Conservation (phyloP, 2,888 invertebrate genomes). For the Lithophane semibrunnea region DNA sequence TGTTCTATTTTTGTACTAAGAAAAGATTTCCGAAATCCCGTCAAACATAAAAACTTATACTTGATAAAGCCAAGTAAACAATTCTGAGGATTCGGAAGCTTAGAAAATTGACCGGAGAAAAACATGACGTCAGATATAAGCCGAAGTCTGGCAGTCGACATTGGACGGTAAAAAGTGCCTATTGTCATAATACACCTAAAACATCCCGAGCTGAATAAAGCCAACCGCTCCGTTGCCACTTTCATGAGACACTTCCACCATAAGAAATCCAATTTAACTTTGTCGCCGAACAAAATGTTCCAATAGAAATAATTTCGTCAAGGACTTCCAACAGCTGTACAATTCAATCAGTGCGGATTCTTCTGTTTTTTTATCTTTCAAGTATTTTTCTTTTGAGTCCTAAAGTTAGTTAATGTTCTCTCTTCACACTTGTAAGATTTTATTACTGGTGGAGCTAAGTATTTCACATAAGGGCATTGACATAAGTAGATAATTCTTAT, state of each 20-base stretch:
- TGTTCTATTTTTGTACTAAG: background rate
- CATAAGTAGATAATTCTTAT: background rate
- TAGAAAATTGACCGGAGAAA: constrained; percentile 34
- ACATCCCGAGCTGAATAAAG: constrained; percentile 82
- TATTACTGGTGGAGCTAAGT: constrained; percentile 10
- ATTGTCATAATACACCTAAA: constrained; percentile 83
- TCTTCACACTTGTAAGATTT: constrained; percentile 76
- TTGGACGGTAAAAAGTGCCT: constrained; percentile 76
- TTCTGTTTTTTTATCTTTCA: constrained; percentile 81
- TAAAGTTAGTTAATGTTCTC: constrained; percentile 80
- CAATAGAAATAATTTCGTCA: constrained; percentile 90
- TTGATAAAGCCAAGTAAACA: constrained; percentile 20
- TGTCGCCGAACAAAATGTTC: constrained; percentile 88
- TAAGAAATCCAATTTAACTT: constrained; percentile 90
- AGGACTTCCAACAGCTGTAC: constrained; percentile 87
- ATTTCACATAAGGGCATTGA: too few species aligned
- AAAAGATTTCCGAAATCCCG: constrained; percentile 1
- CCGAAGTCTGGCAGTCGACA: constrained; percentile 50
- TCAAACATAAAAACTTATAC: background rate
- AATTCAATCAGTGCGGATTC: constrained; percentile 86
- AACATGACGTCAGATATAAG: constrained; percentile 65
- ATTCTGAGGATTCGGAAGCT: constrained; percentile 26
- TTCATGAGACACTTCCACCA: constrained; percentile 84
- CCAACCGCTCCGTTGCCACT: constrained; percentile 81
- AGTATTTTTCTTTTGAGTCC: constrained; percentile 78